Evolutionary conservation across 1,140 invertebrate species (phyloP).

Genomic region (Solenopsis fugax): DNA sequence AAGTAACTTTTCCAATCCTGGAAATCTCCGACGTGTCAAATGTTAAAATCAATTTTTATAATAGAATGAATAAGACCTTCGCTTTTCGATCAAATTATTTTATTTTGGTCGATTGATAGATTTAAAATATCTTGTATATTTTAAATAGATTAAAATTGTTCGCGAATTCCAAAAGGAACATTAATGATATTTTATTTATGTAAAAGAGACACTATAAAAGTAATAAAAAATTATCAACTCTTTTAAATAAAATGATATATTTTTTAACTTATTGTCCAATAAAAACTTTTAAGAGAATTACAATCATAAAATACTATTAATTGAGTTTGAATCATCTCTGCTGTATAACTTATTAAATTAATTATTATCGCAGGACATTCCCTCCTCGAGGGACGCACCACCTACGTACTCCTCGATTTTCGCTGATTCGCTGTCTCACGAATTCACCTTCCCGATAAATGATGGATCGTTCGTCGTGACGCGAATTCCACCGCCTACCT

Average conservation of each 20-base stretch:
- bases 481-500: conserved; percentile 72
- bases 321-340: conserved; percentile 13
- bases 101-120: not conserved
- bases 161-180: too few relatives aligned
- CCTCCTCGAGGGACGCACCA: conserved; percentile 55
- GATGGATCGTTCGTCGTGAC: conserved; percentile 63
- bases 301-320: not conserved
- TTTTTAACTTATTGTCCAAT: too few relatives aligned
- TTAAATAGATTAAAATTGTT: too few relatives aligned
- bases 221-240: too few relatives aligned
- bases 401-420: conserved; percentile 66
- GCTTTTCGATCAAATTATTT: not conserved
- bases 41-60: not conserved
- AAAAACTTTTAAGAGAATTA: too few relatives aligned
- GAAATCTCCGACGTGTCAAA: not conserved
- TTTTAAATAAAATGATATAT: too few relatives aligned
- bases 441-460: conserved; percentile 45
- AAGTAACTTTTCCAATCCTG: too few relatives aligned
- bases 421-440: not conserved
- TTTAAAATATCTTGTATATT: too few relatives aligned
- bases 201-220: too few relatives aligned
- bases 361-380: conserved; percentile 15
- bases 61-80: not conserved
- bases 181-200: too few relatives aligned
- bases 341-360: not conserved